phyloP scores from a whole-genome alignment of 2,113 vertebrate genomes.

The Amphilophus citrinellus region DNA sequence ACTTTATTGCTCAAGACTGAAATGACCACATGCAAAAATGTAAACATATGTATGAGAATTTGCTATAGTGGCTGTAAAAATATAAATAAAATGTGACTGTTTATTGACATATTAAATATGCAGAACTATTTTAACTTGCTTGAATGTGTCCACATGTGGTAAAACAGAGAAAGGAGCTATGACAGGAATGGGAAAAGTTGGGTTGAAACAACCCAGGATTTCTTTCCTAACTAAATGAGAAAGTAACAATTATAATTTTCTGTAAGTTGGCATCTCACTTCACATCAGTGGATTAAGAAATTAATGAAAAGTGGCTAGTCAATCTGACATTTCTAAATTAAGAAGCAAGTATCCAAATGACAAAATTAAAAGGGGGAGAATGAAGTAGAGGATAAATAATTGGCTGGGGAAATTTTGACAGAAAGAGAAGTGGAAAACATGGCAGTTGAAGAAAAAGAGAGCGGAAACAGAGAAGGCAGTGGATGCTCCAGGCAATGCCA shows the following conservation, averaged over 20 bases:
- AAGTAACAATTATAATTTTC: slow-evolving; percentile 70
- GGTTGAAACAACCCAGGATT: slow-evolving; percentile 37
- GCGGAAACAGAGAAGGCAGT: slow-evolving; percentile 55
- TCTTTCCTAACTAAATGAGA: slow-evolving; percentile 51
- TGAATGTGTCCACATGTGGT: slow-evolving; percentile 22
- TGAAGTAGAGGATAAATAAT: slow-evolving; percentile 64
- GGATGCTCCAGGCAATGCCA: slow-evolving; percentile 74
- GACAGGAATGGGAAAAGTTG: slow-evolving; percentile 22
- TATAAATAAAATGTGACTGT: background rate
- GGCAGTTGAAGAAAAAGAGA: slow-evolving; percentile 58
- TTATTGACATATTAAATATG: background rate
- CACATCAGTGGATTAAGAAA: slow-evolving; percentile 64
- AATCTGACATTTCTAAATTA: slow-evolving; percentile 72
- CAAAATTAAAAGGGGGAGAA: slow-evolving; percentile 63
- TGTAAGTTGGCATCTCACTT: slow-evolving; percentile 64
- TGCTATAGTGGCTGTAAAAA: background rate
- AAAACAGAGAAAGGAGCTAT: slow-evolving; percentile 18
- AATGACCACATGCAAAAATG: background rate
- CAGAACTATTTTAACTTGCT: slow-evolving; percentile 13
- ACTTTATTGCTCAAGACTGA: background rate
- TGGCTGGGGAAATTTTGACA: slow-evolving; percentile 55
- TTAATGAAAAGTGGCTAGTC: slow-evolving; percentile 65
- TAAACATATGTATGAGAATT: background rate
- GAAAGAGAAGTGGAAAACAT: slow-evolving; percentile 57
- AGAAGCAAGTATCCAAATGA: slow-evolving; percentile 60